These are phyloP conservation scores for Colius striatus DNA, from an alignment of 2,113 vertebrate species.

Conservation along the genomic window DNA sequence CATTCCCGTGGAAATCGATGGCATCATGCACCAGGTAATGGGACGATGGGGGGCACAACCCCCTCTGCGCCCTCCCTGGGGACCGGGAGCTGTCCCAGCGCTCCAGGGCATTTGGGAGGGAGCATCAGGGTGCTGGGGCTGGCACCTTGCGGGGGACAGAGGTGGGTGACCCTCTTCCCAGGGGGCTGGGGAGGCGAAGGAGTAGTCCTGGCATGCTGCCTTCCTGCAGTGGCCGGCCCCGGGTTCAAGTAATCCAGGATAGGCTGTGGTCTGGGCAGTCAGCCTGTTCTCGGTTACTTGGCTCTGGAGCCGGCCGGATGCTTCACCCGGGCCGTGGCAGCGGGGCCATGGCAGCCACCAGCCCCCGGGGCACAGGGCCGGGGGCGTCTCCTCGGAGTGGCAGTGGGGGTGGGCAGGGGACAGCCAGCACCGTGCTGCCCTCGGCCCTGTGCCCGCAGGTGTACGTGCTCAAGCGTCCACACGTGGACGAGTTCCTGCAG, in stretches of 20 bases:
- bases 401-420: rapidly evolving
- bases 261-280: constrained; percentile 89
- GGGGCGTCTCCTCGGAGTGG: not conserved
- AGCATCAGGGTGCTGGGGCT: not conserved
- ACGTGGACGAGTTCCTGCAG: constrained; percentile 93
- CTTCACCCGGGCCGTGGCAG: not conserved
- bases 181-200: not conserved
- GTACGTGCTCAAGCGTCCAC: constrained; percentile 93
- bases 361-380: rapidly evolving
- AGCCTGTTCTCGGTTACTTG: constrained; percentile 97
- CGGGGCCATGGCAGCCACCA: rapidly evolving
- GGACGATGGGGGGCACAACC: not conserved
- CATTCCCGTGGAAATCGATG: constrained; percentile 93
- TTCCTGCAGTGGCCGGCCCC: constrained; percentile 75
- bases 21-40: constrained; percentile 91
- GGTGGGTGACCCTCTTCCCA: not conserved
- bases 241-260: constrained; percentile 99
- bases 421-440: rapidly evolving
- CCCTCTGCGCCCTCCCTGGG: rapidly evolving
- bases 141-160: rapidly evolving
- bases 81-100: rapidly evolving
- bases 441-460: constrained; percentile 76
- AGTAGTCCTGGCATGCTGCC: rapidly evolving
- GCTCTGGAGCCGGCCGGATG: constrained; percentile 81
- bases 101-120: not conserved